Base-by-base conservation (phyloP, 2,888 invertebrate species). In the Campoletis raptor region DNA sequence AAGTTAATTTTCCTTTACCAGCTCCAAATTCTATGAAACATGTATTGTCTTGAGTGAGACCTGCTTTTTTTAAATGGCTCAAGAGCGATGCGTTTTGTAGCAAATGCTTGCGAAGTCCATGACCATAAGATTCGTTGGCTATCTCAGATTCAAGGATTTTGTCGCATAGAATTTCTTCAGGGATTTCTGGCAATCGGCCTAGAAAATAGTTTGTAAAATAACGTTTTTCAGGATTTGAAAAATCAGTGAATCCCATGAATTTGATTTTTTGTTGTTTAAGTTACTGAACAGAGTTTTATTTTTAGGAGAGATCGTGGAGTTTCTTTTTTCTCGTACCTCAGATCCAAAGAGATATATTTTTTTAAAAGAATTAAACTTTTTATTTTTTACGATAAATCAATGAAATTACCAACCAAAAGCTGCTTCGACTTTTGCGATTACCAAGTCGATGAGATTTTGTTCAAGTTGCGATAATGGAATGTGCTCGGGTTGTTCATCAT, bases 11-110 rank as follows among this genome's bases (percentile, higher is more conserved):
- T 96, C 97, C 98, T 96, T 97, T 97, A n/a, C 98, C 98, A 15
- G 98, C 98, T 0, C 98, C 98, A 92, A 98, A 97, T 94, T 98
- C 98, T 83, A 98, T 96, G 90, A 96, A 98, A 94, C 97, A 97
- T 0, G 97, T 97, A 36, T 95, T 93, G 12, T 96, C 94, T 15
- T 91, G 92, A 0, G 97, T 94, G 61, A 98, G 95, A 0, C 95
- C 94, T 85, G 96, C 95, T 0, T 95, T 93, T 81, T 97, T 95
- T 66, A 97, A 94, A 81, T 97, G 95, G 61, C 96, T 97, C 83
- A 98, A 94, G 85, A 98, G 95, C 0, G 97, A 96, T 2, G 98
- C 96, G 78, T 96, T 97, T 94, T 98, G 98, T 30, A 96, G 94
- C 89, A 98, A 94, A 93, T 98, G 98, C 87, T 97, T 96, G 76